phyloP scores from a whole-genome alignment of 2,888 invertebrate species.

The Leptogaster cylindrica region DNA sequence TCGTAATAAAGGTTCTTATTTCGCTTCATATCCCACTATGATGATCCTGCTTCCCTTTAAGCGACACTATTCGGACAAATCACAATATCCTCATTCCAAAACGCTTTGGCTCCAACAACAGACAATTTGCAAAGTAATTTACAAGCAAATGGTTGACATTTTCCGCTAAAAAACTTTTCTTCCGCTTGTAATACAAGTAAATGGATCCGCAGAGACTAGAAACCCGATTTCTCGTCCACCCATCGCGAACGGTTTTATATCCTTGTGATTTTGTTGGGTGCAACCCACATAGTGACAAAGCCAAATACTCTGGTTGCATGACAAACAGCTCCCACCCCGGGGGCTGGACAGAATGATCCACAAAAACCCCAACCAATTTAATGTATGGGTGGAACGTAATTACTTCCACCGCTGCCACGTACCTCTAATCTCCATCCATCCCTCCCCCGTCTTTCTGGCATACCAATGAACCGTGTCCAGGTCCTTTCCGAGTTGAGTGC shows the following conservation, averaged over 20 bases:
- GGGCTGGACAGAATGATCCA: neutral
- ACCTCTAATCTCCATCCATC: too few relatives aligned
- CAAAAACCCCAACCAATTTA: constrained; percentile 13
- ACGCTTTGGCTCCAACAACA: neutral
- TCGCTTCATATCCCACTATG: neutral
- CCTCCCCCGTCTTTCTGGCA: too few relatives aligned
- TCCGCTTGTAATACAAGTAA: constrained; percentile 15
- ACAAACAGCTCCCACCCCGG: neutral
- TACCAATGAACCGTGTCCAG: too few relatives aligned
- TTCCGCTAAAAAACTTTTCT: constrained; percentile 16
- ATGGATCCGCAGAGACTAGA: too few relatives aligned
- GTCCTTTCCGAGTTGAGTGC: too few relatives aligned
- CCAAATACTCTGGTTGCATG: neutral
- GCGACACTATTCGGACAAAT: neutral
- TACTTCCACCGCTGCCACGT: neutral
- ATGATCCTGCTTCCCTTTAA: neutral
- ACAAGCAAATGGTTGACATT: constrained; percentile 23
- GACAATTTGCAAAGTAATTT: constrained; percentile 11
- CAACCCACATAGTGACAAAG: too few relatives aligned
- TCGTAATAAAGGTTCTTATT: neutral
- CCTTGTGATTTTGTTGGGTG: too few relatives aligned
- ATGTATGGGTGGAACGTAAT: constrained; percentile 13
- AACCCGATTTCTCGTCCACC: too few relatives aligned
- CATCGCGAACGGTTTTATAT: too few relatives aligned
- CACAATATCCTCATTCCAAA: neutral